These are phyloP conservation scores for Drosophila takahashii DNA, from an alignment of 1,140 invertebrate genomes.

Conservation along the genomic window DNA sequence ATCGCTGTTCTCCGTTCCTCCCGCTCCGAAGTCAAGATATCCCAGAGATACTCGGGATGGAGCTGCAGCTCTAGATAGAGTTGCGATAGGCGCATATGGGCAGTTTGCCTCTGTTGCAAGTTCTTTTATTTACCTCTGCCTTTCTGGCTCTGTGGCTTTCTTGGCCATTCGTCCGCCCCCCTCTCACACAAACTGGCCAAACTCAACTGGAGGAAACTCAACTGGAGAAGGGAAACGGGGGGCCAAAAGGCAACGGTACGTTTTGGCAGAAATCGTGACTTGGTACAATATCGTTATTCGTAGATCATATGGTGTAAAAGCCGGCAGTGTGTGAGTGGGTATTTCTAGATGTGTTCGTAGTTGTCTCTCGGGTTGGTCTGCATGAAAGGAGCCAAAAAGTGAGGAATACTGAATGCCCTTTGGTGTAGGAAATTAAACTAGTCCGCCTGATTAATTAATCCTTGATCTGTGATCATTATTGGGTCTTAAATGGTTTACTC, in stretches of 20 bases:
- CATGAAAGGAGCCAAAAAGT: neutral
- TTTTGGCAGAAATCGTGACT: constrained; percentile 83
- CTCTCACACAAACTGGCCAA: constrained; percentile 11
- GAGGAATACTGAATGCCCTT: constrained; percentile 46
- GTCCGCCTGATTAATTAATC: neutral
- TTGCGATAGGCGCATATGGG: constrained; percentile 81
- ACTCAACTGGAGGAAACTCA: constrained; percentile 10
- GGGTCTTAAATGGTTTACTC: neutral
- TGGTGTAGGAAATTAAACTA: neutral
- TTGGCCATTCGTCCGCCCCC: constrained; percentile 21
- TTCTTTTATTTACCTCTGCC: constrained; percentile 43
- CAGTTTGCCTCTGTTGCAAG: constrained; percentile 55
- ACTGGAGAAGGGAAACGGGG: neutral
- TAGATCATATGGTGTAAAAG: constrained; percentile 84
- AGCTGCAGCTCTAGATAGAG: constrained; percentile 74
- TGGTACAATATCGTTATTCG: constrained; percentile 83
- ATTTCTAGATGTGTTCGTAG: constrained; percentile 53
- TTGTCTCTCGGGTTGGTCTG: constrained; percentile 51
- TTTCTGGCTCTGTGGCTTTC: constrained; percentile 25
- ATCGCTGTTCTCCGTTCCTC: constrained; percentile 9
- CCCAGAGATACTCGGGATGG: constrained; percentile 23
- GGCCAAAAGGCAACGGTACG: constrained; percentile 77
- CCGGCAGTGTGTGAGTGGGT: constrained; percentile 48
- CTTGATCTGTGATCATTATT: neutral
- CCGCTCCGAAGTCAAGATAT: constrained; percentile 9